Percentiles rank a stretch among this genome's conserved stretches.
phyloP scores from a whole-genome alignment of 2,113 vertebrate species.

The Empidonax traillii region DNA sequence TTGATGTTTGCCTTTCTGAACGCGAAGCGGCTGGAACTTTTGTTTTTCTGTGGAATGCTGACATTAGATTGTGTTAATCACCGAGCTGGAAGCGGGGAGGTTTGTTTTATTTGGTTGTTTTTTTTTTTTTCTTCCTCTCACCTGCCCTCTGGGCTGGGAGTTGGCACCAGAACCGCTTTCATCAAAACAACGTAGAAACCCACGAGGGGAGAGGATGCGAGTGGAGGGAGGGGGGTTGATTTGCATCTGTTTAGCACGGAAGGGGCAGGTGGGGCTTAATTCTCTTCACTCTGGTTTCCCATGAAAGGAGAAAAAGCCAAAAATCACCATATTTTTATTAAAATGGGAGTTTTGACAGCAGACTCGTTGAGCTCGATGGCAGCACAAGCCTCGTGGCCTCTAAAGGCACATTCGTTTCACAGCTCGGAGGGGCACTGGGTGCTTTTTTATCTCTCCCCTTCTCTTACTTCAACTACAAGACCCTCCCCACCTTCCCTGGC shows the following conservation, averaged over 20 bases:
- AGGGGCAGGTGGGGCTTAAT: neutral
- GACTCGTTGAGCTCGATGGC: neutral
- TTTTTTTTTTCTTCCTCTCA: slow-evolving; percentile 30
- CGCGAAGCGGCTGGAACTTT: slow-evolving; percentile 2
- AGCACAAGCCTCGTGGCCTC: neutral
- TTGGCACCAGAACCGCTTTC: slow-evolving; percentile 14
- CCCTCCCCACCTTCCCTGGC: neutral
- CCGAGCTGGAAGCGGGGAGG: neutral
- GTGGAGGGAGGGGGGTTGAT: neutral
- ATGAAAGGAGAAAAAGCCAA: neutral
- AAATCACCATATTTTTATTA: neutral
- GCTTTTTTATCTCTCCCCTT: neutral
- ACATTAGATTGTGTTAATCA: slow-evolving; percentile 39
- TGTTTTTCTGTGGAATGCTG: neutral
- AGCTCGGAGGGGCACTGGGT: accelerated
- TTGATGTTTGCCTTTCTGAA: slow-evolving; percentile 45
- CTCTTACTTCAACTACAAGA: neutral
- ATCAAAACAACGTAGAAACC: slow-evolving; percentile 53
- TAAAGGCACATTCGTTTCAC: neutral
- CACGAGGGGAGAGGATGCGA: neutral
- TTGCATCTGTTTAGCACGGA: slow-evolving; percentile 43
- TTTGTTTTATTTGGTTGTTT: neutral
- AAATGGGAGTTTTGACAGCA: neutral
- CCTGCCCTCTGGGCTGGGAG: slow-evolving; percentile 62
- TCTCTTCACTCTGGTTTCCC: neutral